phyloP scores from a whole-genome alignment of 23 tunicate genomes.

The Trididemnum nubilum region DNA sequence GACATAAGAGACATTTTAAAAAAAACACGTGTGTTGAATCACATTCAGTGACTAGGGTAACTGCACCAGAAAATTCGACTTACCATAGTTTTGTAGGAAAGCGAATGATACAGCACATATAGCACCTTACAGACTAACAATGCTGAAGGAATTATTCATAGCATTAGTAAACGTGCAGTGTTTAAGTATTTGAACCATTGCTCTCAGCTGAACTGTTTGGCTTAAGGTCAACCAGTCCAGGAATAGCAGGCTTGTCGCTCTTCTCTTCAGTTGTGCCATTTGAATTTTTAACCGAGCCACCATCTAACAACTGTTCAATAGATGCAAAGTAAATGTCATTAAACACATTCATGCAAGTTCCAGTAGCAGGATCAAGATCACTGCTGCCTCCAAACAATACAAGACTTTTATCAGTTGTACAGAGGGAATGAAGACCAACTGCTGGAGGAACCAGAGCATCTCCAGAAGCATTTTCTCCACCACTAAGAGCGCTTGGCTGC shows the following conservation, averaged over 20 bases:
- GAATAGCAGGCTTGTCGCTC: neutral
- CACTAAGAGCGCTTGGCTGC: constrained; percentile 40
- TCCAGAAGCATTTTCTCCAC: neutral
- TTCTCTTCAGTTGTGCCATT: neutral
- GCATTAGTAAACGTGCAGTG: no score
- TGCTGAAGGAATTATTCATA: no score
- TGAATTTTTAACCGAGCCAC: constrained; percentile 23
- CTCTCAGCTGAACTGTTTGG: neutral
- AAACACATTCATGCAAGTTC: constrained; percentile 57
- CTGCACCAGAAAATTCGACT: no score
- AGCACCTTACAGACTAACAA: no score
- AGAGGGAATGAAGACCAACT: constrained; percentile 63
- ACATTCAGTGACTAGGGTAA: no score
- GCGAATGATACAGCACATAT: no score
- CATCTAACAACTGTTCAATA: constrained; percentile 45
- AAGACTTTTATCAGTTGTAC: constrained; percentile 20
- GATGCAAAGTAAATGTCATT: constrained; percentile 40
- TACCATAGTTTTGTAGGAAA: no score
- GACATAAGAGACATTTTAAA: no score
- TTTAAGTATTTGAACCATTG: neutral
- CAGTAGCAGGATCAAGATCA: constrained; percentile 64
- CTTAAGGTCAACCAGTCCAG: neutral
- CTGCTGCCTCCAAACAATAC: constrained; percentile 63
- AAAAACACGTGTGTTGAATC: no score
- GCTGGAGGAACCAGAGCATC: constrained; percentile 38